A percentile compares a stretch with the other conserved stretches of the same genome.
Evolutionary conservation across 2,888 invertebrate species (phyloP).

Genomic region (Hypomecis punctinalis): DNA sequence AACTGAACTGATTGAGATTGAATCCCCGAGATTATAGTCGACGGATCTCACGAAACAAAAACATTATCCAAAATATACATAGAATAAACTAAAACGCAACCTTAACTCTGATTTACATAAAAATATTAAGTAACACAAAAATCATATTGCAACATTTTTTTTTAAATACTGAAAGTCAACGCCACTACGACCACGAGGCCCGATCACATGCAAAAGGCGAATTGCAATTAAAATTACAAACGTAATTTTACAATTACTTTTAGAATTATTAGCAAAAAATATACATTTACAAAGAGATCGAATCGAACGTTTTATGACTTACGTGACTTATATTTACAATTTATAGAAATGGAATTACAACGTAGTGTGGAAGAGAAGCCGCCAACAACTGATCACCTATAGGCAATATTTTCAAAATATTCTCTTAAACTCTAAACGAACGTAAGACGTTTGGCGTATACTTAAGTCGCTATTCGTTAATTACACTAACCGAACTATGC

Average conservation of each 20-base stretch:
- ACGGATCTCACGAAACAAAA: slow-evolving; percentile 66
- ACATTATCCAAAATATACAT: slow-evolving; percentile 78
- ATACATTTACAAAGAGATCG: slow-evolving; percentile 85
- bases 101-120: slow-evolving; percentile 79
- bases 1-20: slow-evolving; percentile 73
- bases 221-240: slow-evolving; percentile 54
- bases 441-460: slow-evolving; percentile 86
- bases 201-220: slow-evolving; percentile 57
- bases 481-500: slow-evolving; percentile 84
- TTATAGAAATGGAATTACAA: slow-evolving; percentile 84
- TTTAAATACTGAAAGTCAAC: slow-evolving; percentile 62
- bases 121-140: slow-evolving; percentile 79
- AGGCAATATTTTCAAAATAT: slow-evolving; percentile 85
- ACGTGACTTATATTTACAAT: slow-evolving; percentile 82
- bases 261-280: slow-evolving; percentile 78
- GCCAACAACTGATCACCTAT: slow-evolving; percentile 75
- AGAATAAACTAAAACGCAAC: slow-evolving; percentile 68
- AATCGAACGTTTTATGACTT: slow-evolving; percentile 82
- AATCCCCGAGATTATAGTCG: slow-evolving; percentile 81
- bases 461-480: slow-evolving; percentile 82
- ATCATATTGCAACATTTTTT: slow-evolving; percentile 81
- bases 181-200: slow-evolving; percentile 46
- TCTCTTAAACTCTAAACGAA: slow-evolving; percentile 77
- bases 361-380: slow-evolving; percentile 80
- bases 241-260: slow-evolving; percentile 52